Conservation (phyloP, 2,888 invertebrate species). For the Hirtodrosophila histrioides region DNA sequence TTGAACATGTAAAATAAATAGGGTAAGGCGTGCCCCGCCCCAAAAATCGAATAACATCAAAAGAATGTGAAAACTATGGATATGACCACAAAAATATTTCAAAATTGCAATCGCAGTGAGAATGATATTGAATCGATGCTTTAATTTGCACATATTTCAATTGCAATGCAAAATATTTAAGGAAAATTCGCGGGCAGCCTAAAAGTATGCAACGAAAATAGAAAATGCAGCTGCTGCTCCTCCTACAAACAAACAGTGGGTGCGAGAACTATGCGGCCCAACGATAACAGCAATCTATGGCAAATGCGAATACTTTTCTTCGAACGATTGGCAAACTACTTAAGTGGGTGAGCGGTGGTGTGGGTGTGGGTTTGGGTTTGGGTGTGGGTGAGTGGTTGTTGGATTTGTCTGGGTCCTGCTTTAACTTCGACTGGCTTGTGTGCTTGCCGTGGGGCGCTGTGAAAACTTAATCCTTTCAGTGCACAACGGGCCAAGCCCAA, state of each 20-base stretch:
- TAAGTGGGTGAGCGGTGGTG: constrained; percentile 19
- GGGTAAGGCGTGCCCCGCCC: background rate
- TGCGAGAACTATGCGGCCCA: constrained; percentile 47
- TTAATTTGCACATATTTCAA: constrained; percentile 19
- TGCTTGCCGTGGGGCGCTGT: constrained; percentile 43
- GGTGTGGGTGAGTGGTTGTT: background rate
- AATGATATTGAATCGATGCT: constrained; percentile 8
- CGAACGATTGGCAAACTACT: constrained; percentile 59
- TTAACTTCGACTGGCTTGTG: constrained; percentile 49
- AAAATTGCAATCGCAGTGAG: constrained; percentile 23
- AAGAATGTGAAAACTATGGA: background rate
- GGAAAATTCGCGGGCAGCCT: constrained; percentile 49
- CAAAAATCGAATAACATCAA: background rate
- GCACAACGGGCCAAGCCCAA: constrained; percentile 67
- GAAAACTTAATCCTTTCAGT: constrained; percentile 75
- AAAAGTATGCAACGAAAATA: constrained; percentile 72
- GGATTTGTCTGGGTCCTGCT: constrained; percentile 32
- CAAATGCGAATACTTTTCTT: constrained; percentile 50
- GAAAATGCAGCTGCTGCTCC: constrained; percentile 43
- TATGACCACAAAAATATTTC: constrained; percentile 44
- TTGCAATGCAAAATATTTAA: constrained; percentile 32
- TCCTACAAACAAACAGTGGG: constrained; percentile 26
- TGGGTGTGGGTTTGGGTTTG: background rate
- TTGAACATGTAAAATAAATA: constrained; percentile 1
- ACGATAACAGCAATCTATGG: constrained; percentile 69